Conservation (phyloP, 2,888 invertebrate species). For the Eremobia ochroleuca region DNA sequence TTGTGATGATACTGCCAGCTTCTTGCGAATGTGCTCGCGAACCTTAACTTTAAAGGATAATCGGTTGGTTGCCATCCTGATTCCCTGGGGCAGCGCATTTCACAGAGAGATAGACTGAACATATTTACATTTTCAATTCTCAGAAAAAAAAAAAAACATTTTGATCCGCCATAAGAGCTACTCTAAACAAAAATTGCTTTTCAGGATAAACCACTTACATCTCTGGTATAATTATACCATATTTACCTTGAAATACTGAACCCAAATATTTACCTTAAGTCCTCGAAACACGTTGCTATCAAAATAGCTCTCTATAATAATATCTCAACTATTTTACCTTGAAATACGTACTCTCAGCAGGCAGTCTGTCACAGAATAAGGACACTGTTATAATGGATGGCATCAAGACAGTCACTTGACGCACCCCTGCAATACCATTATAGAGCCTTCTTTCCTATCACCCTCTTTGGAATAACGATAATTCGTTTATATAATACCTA, state of each 20-base stretch:
- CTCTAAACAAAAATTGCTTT: background rate
- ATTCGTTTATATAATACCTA: conserved; percentile 76
- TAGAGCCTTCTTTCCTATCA: conserved; percentile 79
- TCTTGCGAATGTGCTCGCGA: too few relatives aligned
- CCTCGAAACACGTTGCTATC: conserved; percentile 1
- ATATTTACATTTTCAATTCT: background rate
- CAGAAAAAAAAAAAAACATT: background rate
- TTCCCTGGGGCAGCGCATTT: too few relatives aligned
- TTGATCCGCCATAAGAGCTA: background rate
- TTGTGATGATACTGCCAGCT: too few relatives aligned
- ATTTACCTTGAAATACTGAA: background rate
- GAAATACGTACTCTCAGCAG: conserved; percentile 20
- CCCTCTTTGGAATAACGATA: conserved; percentile 74
- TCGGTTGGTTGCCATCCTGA: too few relatives aligned
- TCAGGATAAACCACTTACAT: background rate
- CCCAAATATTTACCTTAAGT: background rate
- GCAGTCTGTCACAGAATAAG: conserved; percentile 77
- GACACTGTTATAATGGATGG: conserved; percentile 85
- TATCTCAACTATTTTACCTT: conserved; percentile 15
- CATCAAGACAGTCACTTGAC: conserved; percentile 86
- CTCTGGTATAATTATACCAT: background rate
- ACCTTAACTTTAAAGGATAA: too few relatives aligned
- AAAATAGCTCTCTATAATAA: background rate
- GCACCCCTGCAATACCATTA: conserved; percentile 89
- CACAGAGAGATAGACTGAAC: too few relatives aligned